These are phyloP conservation scores for Gobius niger DNA, from an alignment of 2,113 vertebrate genomes.

Conservation along the genomic window DNA sequence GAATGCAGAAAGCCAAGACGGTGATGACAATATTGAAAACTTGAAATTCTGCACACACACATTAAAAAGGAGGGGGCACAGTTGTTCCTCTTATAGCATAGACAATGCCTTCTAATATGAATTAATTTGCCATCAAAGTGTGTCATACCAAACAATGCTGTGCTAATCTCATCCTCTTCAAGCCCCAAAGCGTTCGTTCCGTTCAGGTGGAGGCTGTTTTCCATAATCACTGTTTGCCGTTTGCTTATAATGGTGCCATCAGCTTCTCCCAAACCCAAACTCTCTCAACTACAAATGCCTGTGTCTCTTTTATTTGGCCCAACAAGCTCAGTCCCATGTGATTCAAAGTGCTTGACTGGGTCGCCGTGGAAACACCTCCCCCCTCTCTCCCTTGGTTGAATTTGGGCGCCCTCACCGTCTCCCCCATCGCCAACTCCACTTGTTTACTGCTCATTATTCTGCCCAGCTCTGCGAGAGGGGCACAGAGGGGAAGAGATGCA, in stretches of 20 bases:
- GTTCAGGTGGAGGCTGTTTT: slow-evolving; percentile 44
- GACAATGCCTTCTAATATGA: not conserved
- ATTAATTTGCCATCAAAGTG: not conserved
- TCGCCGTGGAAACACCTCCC: slow-evolving; percentile 64
- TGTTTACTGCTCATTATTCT: slow-evolving; percentile 72
- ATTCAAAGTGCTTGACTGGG: slow-evolving; percentile 49
- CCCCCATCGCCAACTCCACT: slow-evolving; percentile 25
- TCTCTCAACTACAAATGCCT: slow-evolving; percentile 16
- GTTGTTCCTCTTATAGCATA: not conserved
- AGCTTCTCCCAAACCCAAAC: slow-evolving; percentile 32
- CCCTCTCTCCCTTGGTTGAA: slow-evolving; percentile 47
- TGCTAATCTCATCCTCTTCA: slow-evolving; percentile 29
- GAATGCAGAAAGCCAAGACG: slow-evolving; percentile 59
- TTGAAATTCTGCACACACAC: slow-evolving; percentile 60
- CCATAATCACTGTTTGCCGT: slow-evolving; percentile 19
- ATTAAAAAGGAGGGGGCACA: not conserved
- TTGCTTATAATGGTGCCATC: slow-evolving; percentile 63
- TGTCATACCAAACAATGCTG: slow-evolving; percentile 43
- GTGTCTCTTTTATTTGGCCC: slow-evolving; percentile 35
- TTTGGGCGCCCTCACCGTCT: slow-evolving; percentile 20
- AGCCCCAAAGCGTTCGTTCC: slow-evolving; percentile 36
- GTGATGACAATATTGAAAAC: slow-evolving; percentile 67
- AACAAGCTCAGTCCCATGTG: slow-evolving; percentile 59
- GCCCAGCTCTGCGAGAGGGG: slow-evolving; percentile 25
- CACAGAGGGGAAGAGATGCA: slow-evolving; percentile 29